phyloP scores from a whole-genome alignment of 1,140 invertebrate genomes.

The Meteorus sp. region DNA sequence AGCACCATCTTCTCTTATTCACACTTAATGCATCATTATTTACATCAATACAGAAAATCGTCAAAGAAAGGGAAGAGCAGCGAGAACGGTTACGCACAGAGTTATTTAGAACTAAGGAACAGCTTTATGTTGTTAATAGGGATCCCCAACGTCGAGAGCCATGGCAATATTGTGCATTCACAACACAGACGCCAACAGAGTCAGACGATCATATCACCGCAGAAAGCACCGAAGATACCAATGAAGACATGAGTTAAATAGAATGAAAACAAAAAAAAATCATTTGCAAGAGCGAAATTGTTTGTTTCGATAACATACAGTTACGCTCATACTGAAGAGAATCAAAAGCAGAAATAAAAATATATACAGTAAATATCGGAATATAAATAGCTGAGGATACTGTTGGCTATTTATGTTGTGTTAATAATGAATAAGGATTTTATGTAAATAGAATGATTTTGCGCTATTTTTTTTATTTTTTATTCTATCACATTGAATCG shows the following conservation, averaged over 20 bases:
- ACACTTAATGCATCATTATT: not conserved
- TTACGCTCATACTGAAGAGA: no score
- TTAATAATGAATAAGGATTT: conserved; percentile 21
- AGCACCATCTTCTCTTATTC: not conserved
- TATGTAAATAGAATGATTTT: conserved; percentile 21
- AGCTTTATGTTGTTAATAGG: conserved; percentile 67
- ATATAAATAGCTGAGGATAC: not conserved
- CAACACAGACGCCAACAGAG: conserved; percentile 30
- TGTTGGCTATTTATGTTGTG: no score
- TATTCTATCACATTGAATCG: no score
- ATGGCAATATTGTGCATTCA: conserved; percentile 30
- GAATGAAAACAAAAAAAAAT: no score
- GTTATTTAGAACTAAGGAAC: conserved; percentile 70
- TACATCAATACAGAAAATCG: conserved; percentile 63
- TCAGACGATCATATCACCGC: conserved; percentile 19
- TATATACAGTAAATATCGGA: conserved; percentile 7
- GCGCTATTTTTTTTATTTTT: not conserved
- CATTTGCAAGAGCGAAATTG: no score
- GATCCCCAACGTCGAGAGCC: conserved; percentile 49
- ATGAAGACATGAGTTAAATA: conserved; percentile 42
- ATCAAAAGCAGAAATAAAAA: no score
- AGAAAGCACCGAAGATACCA: conserved; percentile 41
- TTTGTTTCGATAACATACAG: no score
- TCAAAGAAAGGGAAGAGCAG: conserved; percentile 76
- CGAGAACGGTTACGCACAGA: conserved; percentile 72